phyloP scores from a whole-genome alignment of 2,113 vertebrate species.

The Catharus minimus region DNA sequence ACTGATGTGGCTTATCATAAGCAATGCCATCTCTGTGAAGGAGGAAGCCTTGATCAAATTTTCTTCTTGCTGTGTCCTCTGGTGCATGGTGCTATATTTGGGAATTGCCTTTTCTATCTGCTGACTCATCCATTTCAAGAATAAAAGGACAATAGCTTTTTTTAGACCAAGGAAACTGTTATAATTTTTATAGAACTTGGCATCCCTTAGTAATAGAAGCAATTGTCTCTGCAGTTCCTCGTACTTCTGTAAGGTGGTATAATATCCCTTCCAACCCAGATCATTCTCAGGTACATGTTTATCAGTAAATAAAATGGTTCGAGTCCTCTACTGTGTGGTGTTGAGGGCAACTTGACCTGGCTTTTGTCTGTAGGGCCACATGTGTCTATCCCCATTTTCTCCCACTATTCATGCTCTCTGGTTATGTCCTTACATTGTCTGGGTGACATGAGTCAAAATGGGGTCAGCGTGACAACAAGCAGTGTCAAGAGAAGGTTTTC shows the following conservation, averaged over 20 bases:
- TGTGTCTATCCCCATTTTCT: neutral
- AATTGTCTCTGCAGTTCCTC: neutral
- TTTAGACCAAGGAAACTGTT: neutral
- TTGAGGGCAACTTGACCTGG: neutral
- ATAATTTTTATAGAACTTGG: slow-evolving; percentile 2
- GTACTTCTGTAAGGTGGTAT: neutral
- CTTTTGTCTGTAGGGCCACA: neutral
- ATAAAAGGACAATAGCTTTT: slow-evolving; percentile 19
- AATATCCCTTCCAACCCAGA: neutral
- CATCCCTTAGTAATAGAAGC: neutral
- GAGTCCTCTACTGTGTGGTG: neutral
- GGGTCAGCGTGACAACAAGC: fast-evolving
- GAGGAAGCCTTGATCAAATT: neutral
- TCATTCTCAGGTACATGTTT: neutral
- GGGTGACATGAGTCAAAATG: neutral
- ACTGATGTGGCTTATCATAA: neutral
- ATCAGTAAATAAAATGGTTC: neutral
- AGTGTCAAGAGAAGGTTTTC: neutral
- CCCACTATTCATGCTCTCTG: neutral
- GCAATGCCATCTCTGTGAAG: neutral
- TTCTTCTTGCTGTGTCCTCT: slow-evolving; percentile 3
- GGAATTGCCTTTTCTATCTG: slow-evolving; percentile 22
- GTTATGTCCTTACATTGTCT: neutral
- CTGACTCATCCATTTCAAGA: slow-evolving; percentile 52
- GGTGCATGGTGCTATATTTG: slow-evolving; percentile 19